Base-by-base conservation (phyloP, 1,140 invertebrate species). In the Leptopilina boulardi region DNA sequence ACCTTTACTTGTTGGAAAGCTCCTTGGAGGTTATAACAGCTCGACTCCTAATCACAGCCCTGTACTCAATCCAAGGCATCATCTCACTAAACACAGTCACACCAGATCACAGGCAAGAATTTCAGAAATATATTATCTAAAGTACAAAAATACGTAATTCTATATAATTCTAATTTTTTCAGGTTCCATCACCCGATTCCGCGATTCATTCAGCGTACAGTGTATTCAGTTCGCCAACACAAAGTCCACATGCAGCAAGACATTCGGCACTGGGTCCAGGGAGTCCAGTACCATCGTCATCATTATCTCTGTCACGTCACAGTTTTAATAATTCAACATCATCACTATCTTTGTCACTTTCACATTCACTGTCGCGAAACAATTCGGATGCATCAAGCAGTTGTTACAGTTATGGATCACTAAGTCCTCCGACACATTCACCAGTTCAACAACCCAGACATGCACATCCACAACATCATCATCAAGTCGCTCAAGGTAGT, bases 361-460 rank as follows among this genome's bases (percentile, higher is more conserved):
- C 96, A 26, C 96, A 96, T 19, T 95, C 95, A 13, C 90, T 97
- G 80, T 96, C 95, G 21, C 93, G 97, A 34, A 97, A 97, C 89
- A 98, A 97, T 90, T 97, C 96, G 74, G 97, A 98, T 84, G 97
- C 97, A 1, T 97, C 96, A 56, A 96, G 97, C 84, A 94, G 93
- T 77, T 96, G 95, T 84, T 96, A 96, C 91, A 96, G 95, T 54
- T 95, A 95, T 87, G 94, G 94, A 79, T 94, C 89, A 18, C 81
- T 95, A 76, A 95, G 95, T 84, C 94, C 94, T 10, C 96, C 96
- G 9, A 97, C 96, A 4, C 96, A 97, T 85, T 97, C 96, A 38
- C 96, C 96, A 11, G 94, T 97, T 38, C 96, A 97, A 90, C 90
- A 91, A 79, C 80, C 90, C 66, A 86, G 90, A 21, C 89, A 91